Conservation (phyloP, 92 coral and sea anemone species). For the Heliopora coerulea region DNA sequence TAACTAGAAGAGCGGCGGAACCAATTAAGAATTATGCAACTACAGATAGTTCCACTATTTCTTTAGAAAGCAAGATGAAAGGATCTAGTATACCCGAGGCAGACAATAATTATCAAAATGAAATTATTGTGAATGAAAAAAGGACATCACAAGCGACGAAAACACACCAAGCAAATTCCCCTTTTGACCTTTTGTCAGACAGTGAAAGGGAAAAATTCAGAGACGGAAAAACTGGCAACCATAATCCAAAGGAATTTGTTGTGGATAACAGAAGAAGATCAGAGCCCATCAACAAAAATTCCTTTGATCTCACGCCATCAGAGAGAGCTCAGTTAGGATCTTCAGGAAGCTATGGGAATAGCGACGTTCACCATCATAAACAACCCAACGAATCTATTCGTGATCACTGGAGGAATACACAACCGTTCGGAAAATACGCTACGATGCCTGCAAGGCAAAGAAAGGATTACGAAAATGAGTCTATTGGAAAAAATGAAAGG, state of each 20-base stretch:
- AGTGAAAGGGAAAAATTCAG: background rate
- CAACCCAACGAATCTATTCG: background rate
- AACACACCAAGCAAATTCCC: background rate
- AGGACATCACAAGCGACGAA: background rate
- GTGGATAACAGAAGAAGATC: background rate
- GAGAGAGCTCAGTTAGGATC: background rate
- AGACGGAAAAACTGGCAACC: background rate
- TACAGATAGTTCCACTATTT: background rate
- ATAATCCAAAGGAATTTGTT: background rate
- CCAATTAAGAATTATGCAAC: background rate
- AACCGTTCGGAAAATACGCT: slow-evolving; percentile 15
- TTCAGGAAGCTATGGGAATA: background rate
- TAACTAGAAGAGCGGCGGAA: slow-evolving; percentile 3
- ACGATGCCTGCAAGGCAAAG: slow-evolving; percentile 21
- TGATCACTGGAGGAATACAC: background rate
- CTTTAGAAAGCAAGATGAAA: background rate
- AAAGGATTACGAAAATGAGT: background rate
- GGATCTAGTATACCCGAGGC: background rate
- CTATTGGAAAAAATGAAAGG: slow-evolving; percentile 8
- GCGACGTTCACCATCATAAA: background rate
- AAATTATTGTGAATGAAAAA: background rate
- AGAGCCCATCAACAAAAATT: background rate
- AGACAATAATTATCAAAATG: background rate
- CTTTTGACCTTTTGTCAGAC: background rate
- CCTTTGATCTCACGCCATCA: background rate